These are phyloP conservation scores for Hypanus sabinus DNA, from an alignment of 2,113 vertebrate genomes.

Conservation along the genomic window DNA sequence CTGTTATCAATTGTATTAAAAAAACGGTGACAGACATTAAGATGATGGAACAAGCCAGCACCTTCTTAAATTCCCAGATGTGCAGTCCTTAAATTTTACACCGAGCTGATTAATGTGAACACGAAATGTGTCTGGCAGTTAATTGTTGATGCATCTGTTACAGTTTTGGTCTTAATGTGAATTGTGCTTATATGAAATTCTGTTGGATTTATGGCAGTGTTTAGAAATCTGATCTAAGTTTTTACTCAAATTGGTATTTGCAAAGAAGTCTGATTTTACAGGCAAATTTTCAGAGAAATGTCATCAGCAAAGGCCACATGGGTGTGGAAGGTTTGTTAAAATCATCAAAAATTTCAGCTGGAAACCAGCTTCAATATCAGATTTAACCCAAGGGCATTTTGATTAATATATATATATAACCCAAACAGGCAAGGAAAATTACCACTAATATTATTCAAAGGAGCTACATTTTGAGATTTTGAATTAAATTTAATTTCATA, in stretches of 20 bases:
- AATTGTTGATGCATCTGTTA: slow-evolving; percentile 2
- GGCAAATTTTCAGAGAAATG: not conserved
- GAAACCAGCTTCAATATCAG: too few relatives aligned
- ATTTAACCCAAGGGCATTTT: too few relatives aligned
- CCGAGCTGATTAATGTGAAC: slow-evolving; percentile 22
- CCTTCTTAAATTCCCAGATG: not conserved
- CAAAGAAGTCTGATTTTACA: not conserved
- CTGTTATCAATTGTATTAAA: not conserved
- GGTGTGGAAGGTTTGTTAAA: not conserved
- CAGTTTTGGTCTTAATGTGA: not conserved
- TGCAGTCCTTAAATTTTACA: slow-evolving; percentile 12
- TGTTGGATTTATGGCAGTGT: not conserved
- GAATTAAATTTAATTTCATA: too few relatives aligned
- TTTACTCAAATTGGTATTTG: slow-evolving; percentile 15
- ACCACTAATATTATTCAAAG: too few relatives aligned
- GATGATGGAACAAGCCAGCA: not conserved
- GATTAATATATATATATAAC: too few relatives aligned
- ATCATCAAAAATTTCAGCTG: too few relatives aligned
- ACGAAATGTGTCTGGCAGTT: slow-evolving; percentile 4
- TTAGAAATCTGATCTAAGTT: not conserved
- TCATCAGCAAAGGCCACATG: not conserved
- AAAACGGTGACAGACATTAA: not conserved
- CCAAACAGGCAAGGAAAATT: too few relatives aligned
- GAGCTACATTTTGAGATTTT: too few relatives aligned
- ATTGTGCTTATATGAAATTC: slow-evolving; percentile 7